A percentile compares a stretch with the other conserved stretches of the same genome.
Evolutionary conservation across 2,888 invertebrate genomes (phyloP).

Genomic region (Drosophila basisetae): DNA sequence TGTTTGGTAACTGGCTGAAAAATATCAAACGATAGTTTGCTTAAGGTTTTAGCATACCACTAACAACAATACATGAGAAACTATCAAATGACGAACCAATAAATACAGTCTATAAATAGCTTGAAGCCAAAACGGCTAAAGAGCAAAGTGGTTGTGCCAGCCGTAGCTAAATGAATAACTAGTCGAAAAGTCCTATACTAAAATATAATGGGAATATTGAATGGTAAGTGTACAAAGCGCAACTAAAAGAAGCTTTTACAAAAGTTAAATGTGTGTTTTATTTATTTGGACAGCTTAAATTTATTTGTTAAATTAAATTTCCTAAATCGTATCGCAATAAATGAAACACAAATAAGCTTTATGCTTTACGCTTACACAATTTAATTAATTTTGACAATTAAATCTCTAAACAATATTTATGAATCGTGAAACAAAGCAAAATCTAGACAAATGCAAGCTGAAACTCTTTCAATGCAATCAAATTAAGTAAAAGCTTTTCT

Average conservation of each 20-base stretch:
- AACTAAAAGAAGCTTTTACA: neutral
- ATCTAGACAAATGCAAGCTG: neutral
- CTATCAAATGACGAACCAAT: slow-evolving; percentile 61
- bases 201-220: slow-evolving; percentile 14
- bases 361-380: neutral
- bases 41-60: slow-evolving; percentile 64
- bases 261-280: neutral
- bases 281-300: neutral
- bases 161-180: slow-evolving; percentile 6
- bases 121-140: slow-evolving; percentile 43
- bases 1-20: slow-evolving; percentile 46
- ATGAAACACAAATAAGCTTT: neutral
- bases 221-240: neutral
- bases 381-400: neutral
- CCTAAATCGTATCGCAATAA: neutral
- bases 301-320: neutral
- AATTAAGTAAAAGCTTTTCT: slow-evolving; percentile 51
- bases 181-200: neutral
- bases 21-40: slow-evolving; percentile 71
- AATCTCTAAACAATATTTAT: neutral
- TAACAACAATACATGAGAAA: slow-evolving; percentile 19
- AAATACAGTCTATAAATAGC: slow-evolving; percentile 65
- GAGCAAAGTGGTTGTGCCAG: slow-evolving; percentile 43
- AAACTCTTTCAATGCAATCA: slow-evolving; percentile 27
- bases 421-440: slow-evolving; percentile 23